Base-by-base conservation (phyloP, 1,140 invertebrate species). In the Zophobas morio region DNA sequence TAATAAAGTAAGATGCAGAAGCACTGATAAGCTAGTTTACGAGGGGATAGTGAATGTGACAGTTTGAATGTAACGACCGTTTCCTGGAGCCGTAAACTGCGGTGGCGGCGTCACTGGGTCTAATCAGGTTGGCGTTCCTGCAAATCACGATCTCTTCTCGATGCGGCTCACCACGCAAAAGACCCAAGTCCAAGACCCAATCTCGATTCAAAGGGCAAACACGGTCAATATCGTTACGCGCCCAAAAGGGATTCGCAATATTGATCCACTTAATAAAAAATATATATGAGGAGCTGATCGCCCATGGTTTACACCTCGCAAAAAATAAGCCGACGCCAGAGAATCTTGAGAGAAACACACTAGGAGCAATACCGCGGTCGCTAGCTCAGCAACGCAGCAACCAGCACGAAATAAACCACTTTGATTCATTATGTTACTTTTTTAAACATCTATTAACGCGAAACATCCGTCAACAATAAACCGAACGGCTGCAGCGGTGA, bases 1-100 rank as follows among this genome's bases (percentile, higher is more conserved):
- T 66, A 66, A 66, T 66, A 66, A 66, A 66, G 60, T 66, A 66
- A 66, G 60, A 66, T 66, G 60, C 60, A 66, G 60, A 66, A 66
- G 60, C 60, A 40, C 37, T 66, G 60, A 66, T 66, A 66, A 66
- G 60, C 37, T 42, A 66, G 60, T 66, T 66, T 66, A 66, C 39
- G 60, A 66, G 37, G 60, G 60, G 60, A 66, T 66, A 66, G 60
- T 66, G 60, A 66, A 66, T 66, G 60, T 66, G 60, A 66, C 60
- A 66, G 60, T 66, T 66, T 66, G 60, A 66, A 66, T 66, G 60
- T 66, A 66, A 66, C 60, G 60, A 66, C 60, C 60, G 39, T 66
- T 66, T 66, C 60, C 60, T 66, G 60, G 60, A 66, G 60, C 60
- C 60, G 60, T 66, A 66, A 66, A 66, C 60, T 66, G 60, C 60